Evolutionary conservation across 2,113 vertebrate genomes (phyloP), one percentile per base, ranked within the genome.

Genomic region (Terrapene triunguis): DNA sequence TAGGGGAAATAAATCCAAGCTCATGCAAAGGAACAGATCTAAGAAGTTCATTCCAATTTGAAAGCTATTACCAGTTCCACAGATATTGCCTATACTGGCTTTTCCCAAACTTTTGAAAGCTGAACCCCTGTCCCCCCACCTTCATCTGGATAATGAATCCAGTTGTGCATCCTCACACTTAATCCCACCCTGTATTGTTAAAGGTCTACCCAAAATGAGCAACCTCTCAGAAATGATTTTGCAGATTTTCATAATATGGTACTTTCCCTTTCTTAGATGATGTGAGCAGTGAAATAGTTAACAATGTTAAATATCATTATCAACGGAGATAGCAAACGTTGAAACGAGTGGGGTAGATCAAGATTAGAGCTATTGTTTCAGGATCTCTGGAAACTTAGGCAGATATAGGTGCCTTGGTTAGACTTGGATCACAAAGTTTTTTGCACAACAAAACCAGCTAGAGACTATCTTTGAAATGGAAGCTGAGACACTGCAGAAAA

Each of bases 21-120:
- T 9, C 14, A 86, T 84, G 82, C 78, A 29, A 38, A 38, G 78
- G 62, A 59, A 57, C 72, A 93, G 4, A 57, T 83, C 48, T 83
- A 94, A 89, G 16, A 91, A 85, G 47, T 88, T 55, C 22, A 54
- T 50, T 84, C 22, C 42, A 44, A 44, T 44, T 19, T 74, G 35
- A 74, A 74, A 74, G n/a, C n/a, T 74, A 74, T 74, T 12, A 80
- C 42, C 47, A 87, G 22, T 91, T 32, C 92, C 51, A 74, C 32
- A 74, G 59, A 81, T 2, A 11, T 92, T 92, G 51, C 29, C 76
- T 89, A 72, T 13, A 6, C 69, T 78, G 55, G 35, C 81, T 55
- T 95, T 94, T 95, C 92, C 69, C 87, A 95, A 69, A 38, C 59
- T 93, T 54, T n/a, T 92, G 10, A 38, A 91, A 97, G 55, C 72